Evolutionary conservation across 2,113 vertebrate genomes (phyloP).

Genomic region (Lepus timidus): DNA sequence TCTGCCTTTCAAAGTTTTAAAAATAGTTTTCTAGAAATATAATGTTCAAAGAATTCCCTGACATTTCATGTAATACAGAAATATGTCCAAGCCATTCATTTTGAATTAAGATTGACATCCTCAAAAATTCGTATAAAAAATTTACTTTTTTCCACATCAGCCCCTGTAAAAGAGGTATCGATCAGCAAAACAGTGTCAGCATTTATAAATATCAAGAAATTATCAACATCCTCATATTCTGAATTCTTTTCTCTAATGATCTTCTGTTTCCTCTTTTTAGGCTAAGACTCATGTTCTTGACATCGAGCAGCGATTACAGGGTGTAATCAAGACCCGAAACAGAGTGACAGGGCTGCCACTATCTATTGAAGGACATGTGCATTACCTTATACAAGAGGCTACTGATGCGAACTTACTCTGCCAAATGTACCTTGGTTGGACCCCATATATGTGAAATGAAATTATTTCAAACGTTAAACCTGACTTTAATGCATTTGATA

Average conservation of each 20-base stretch:
- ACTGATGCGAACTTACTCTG: constrained; percentile 96
- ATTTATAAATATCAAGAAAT: constrained; percentile 36
- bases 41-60: constrained; percentile 14
- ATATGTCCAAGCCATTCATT: neutral
- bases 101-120: neutral
- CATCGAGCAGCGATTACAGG: constrained; percentile 97
- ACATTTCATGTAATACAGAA: constrained; percentile 43
- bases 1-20: too few species aligned
- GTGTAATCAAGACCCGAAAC: constrained; percentile 97
- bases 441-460: constrained; percentile 93
- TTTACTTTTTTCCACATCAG: constrained; percentile 35
- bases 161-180: neutral
- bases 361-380: constrained; percentile 98
- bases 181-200: constrained; percentile 9
- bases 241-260: neutral
- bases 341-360: constrained; percentile 97
- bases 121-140: neutral
- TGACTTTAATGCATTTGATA: constrained; percentile 33
- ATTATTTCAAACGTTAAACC: constrained; percentile 48
- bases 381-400: constrained; percentile 98
- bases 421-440: constrained; percentile 99
- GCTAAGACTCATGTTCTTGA: constrained; percentile 98
- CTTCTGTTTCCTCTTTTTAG: constrained; percentile 85
- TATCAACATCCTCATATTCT: neutral
- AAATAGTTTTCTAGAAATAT: constrained; percentile 44